Evolutionary conservation across 2,113 vertebrate genomes (phyloP).

Genomic region (Recurvirostra avosetta): DNA sequence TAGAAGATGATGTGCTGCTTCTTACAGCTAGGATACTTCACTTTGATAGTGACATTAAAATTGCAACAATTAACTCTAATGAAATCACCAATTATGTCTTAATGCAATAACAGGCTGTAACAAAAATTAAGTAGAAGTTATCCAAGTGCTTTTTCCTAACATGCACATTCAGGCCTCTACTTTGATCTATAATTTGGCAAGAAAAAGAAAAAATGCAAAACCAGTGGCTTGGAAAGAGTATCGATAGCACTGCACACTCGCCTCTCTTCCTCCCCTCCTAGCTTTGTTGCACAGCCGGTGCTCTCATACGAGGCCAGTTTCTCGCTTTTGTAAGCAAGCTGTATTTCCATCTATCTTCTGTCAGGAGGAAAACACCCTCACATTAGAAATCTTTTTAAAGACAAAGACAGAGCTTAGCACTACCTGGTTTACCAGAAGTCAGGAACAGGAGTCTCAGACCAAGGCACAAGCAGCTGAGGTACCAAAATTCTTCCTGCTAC

Average conservation of each 20-base stretch:
- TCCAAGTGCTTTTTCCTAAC: not conserved
- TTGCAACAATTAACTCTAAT: slow-evolving; percentile 53
- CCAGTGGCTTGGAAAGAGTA: not conserved
- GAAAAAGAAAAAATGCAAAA: not conserved
- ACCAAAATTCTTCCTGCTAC: not conserved
- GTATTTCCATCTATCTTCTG: not conserved
- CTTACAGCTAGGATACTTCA: not conserved
- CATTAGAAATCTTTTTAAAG: not conserved
- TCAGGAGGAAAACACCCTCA: not conserved
- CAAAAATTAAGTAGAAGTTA: slow-evolving; percentile 21
- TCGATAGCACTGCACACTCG: not conserved
- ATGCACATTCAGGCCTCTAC: not conserved
- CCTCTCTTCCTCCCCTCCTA: not conserved
- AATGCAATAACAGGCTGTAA: slow-evolving; percentile 23
- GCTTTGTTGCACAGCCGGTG: not conserved
- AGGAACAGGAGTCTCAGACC: not conserved
- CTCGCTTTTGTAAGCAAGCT: not conserved
- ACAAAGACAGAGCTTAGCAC: not conserved
- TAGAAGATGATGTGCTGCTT: not conserved
- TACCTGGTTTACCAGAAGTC: not conserved
- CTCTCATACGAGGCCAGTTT: not conserved
- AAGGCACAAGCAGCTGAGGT: not conserved
- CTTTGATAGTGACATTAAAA: slow-evolving; percentile 38
- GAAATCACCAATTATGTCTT: slow-evolving; percentile 47
- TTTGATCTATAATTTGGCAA: slow-evolving; percentile 24